Base-by-base conservation (phyloP, 2,113 vertebrate species). In the Hyperopisus bebe region DNA sequence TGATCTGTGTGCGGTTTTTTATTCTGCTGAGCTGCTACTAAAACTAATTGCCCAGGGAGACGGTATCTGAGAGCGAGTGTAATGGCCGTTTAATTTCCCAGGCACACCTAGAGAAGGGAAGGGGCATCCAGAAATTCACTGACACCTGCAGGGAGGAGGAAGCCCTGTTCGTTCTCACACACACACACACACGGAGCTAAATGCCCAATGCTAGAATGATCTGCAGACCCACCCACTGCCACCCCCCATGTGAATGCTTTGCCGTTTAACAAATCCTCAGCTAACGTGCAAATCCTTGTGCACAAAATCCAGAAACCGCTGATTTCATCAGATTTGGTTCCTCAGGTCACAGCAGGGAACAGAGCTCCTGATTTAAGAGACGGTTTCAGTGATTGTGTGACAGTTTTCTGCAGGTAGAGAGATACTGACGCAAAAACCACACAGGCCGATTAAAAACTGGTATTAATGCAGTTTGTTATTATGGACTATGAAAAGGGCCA, bases 391-490 rank as follows among this genome's bases (percentile, higher is more conserved):
- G 70, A 77, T 11, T 17, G 31, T 77, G 27, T 77, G 70, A 77
- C 10, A 15, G 13, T 58, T 55, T 55, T 58, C 55, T n/a, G 7
- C 24, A 9, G 1, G 35, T 6, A 19, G 42, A n/a, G 35, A 39
- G 6, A 50, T 50, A 47, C 46, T 5, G 21, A 19, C 47, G 0
- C 77, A 19, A 80, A 47, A 89, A 85, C 24, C 35, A 89, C 50
- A 86, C 50, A 42, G 58, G 48, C 55, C 53, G 58, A 84, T 87
- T 86, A 51, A 70, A 90, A 90, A 90, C 89, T 90, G 89, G 86
- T 84, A 86, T 90, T 86, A 90, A 58, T 90, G 89, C 86, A 62
- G 86, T 90, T 87, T 90, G 86, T 90, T 90, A 87, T 90, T 62
- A 90, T 90, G 89, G 86, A 66, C 47, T 55, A 87, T 90, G 89